Evolutionary conservation across 2,113 vertebrate species (phyloP), one percentile per base, ranked within the genome.

Genomic region (Callionymus lyra): DNA sequence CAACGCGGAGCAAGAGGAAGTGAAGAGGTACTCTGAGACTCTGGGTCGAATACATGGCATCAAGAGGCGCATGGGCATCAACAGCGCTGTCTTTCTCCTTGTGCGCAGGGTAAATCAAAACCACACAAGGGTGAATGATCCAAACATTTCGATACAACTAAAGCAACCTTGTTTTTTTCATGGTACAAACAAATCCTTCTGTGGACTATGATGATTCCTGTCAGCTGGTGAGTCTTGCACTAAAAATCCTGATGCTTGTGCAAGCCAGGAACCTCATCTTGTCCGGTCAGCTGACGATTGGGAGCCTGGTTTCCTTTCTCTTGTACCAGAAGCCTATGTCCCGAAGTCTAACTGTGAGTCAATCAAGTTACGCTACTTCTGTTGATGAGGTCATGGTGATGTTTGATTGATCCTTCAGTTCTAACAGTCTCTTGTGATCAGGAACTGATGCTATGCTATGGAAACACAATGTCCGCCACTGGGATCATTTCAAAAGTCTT

Each of bases 401-500:
- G 21, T 27, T 8, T 5, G 21, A 27, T 4, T 27, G 21, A 27
- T n/a, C n/a, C n/a, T n/a, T n/a, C n/a, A n/a, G n/a, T n/a, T n/a
- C n/a, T n/a, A n/a, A n/a, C 4, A 27, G 21, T 27, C 12, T 12
- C 2, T 27, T 10, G n/a, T 3, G 6, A 1, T 32, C 74, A 94
- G 91, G 47, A 50, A 6, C 41, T 93, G 3, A 68, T 91, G 3
- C 77, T 82, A 10, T 74, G 75, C 38, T 84, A 56, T 0, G 85
- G 89, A 1, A 76, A 90, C 1, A 86, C 88, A 13, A 14, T 87
- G 43, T 89, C 86, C 70, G 90, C 86, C 0, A 76, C 85, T 0
- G 87, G 85, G 1, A 85, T 90, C 0, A 86, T 91, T 0, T 57
- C 77, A 49, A 93, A 91, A 65, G 81, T 93, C 2, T 89, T 93